Percentiles rank a stretch among this genome's conserved stretches.
phyloP scores from a whole-genome alignment of 2,797 vertebrate species.

The Platyrinchus mystaceus region DNA sequence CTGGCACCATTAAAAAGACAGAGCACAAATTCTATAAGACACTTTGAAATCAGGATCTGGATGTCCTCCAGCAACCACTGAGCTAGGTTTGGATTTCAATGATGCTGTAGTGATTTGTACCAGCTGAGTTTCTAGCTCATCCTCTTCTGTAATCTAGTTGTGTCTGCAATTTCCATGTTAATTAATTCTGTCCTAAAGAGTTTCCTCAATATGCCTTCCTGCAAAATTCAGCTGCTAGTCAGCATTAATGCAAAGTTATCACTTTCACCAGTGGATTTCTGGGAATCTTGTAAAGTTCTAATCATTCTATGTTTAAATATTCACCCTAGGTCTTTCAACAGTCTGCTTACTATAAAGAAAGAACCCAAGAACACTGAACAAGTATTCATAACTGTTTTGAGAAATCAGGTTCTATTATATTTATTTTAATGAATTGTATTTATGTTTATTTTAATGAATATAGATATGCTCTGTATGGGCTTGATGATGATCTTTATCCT shows the following conservation, averaged over 20 bases:
- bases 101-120: background rate
- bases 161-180: conserved; percentile 13
- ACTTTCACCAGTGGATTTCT: background rate
- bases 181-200: background rate
- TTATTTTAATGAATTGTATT: background rate
- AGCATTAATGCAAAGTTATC: background rate
- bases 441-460: background rate
- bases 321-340: background rate
- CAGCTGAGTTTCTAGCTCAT: conserved; percentile 7
- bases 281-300: background rate
- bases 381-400: background rate
- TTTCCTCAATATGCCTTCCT: background rate
- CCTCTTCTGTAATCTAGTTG: too few species aligned
- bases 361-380: background rate
- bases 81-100: background rate
- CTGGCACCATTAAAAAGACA: background rate
- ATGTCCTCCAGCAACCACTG: background rate
- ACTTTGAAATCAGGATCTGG: background rate
- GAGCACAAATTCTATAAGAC: background rate
- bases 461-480: background rate
- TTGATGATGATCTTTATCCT: background rate
- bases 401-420: background rate
- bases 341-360: too few species aligned
- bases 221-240: background rate
- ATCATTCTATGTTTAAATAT: background rate